phyloP scores from a whole-genome alignment of 2,797 vertebrate genomes.

The Pseudochaenichthys georgianus region DNA sequence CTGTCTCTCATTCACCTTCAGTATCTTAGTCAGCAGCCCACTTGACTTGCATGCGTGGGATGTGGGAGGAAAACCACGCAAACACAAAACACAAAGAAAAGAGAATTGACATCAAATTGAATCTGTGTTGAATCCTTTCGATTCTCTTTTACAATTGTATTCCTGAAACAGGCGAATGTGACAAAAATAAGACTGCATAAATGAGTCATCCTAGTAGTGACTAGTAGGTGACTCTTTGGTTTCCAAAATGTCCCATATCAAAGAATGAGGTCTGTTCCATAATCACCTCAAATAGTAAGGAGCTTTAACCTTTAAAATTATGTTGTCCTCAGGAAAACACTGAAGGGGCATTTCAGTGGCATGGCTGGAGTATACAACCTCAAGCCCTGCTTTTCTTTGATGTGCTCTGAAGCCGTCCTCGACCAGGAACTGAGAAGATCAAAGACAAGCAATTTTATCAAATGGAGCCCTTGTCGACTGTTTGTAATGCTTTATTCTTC shows the following conservation, averaged over 20 bases:
- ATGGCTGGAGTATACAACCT: constrained; percentile 62
- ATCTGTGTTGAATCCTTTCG: constrained; percentile 41
- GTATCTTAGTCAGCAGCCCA: constrained; percentile 44
- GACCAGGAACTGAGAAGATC: constrained; percentile 78
- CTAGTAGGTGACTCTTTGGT: constrained; percentile 30
- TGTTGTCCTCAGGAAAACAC: constrained; percentile 24
- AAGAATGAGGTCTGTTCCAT: constrained; percentile 33
- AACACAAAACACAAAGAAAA: constrained; percentile 15
- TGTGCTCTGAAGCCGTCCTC: constrained; percentile 69
- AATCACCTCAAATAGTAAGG: constrained; percentile 64
- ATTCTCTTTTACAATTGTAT: constrained; percentile 62
- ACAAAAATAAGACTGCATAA: constrained; percentile 72
- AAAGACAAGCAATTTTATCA: constrained; percentile 81
- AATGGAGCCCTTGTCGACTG: constrained; percentile 75
- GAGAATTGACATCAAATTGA: constrained; percentile 26
- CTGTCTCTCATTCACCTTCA: constrained; percentile 65
- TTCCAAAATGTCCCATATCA: constrained; percentile 56
- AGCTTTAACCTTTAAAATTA: constrained; percentile 64
- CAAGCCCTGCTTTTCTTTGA: constrained; percentile 66
- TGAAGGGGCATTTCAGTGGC: constrained; percentile 52
- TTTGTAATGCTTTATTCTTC: constrained; percentile 76
- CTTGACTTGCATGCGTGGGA: constrained; percentile 57
- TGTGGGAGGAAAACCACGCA: constrained; percentile 47
- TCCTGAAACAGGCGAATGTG: constrained; percentile 60
- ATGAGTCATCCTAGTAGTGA: constrained; percentile 65